These are phyloP conservation scores for Chironomus tepperi DNA, from an alignment of 1,140 invertebrate genomes.

Conservation along the genomic window DNA sequence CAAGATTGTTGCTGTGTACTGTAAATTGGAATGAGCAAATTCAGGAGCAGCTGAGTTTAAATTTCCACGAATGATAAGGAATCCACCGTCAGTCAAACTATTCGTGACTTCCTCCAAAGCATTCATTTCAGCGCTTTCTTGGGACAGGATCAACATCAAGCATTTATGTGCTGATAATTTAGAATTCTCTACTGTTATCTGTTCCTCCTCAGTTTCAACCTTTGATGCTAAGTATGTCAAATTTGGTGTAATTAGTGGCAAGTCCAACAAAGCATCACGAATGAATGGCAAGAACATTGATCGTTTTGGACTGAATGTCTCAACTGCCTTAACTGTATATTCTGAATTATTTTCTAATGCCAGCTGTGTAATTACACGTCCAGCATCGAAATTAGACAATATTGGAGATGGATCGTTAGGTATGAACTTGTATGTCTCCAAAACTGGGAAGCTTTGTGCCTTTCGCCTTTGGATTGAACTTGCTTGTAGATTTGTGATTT, in stretches of 20 bases:
- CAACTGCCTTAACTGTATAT: conserved; percentile 60
- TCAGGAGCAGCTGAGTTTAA: conserved; percentile 26
- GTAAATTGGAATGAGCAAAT: conserved; percentile 27
- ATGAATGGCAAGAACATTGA: conserved; percentile 45
- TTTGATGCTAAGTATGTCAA: conserved; percentile 43
- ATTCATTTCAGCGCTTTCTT: conserved; percentile 35
- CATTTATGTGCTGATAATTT: conserved; percentile 49
- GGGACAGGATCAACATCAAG: conserved; percentile 46
- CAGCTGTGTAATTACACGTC: conserved; percentile 49
- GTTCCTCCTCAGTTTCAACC: conserved; percentile 42
- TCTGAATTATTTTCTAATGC: conserved; percentile 65
- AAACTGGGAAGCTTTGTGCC: conserved; percentile 52
- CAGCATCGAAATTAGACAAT: conserved; percentile 35
- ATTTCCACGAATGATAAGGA: conserved; percentile 43
- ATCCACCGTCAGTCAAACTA: conserved; percentile 41
- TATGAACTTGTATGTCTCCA: conserved; percentile 69
- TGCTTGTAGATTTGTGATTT: conserved; percentile 72
- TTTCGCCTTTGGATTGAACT: conserved; percentile 63
- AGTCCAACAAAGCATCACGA: conserved; percentile 47
- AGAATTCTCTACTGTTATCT: conserved; percentile 51
- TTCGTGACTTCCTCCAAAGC: conserved; percentile 33
- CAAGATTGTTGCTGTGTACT: conserved; percentile 33
- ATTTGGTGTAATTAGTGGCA: conserved; percentile 46
- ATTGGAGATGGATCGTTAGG: conserved; percentile 47
- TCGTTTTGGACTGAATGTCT: conserved; percentile 40